Conservation (phyloP, 2,797 vertebrate genomes). For the Sorex maritimensis region DNA sequence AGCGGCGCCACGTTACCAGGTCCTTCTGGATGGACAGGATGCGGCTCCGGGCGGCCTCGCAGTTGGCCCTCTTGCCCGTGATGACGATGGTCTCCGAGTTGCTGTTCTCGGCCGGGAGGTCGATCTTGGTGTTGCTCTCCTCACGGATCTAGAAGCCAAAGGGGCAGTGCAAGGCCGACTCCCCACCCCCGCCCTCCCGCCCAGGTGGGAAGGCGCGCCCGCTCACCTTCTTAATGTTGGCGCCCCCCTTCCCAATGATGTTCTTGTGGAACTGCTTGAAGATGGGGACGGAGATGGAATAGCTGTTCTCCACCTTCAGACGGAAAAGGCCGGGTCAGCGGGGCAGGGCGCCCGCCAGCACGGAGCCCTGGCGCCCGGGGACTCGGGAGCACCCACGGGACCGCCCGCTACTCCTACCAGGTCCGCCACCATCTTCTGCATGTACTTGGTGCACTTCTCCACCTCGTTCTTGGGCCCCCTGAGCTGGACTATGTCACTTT, state of each 20-base stretch:
- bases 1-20: constrained; percentile 90
- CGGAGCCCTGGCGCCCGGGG: too few species aligned
- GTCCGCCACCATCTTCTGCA: constrained; percentile 98
- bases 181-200: neutral
- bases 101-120: constrained; percentile 99
- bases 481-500: constrained; percentile 98
- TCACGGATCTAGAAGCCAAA: constrained; percentile 95
- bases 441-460: constrained; percentile 98
- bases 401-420: constrained; percentile 89
- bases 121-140: constrained; percentile 99
- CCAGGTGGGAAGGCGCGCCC: neutral
- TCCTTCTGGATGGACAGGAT: constrained; percentile 99
- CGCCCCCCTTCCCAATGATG: constrained; percentile 99
- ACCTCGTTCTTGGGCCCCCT: constrained; percentile 98
- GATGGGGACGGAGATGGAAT: constrained; percentile 98
- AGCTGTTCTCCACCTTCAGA: constrained; percentile 97
- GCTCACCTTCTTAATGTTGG: constrained; percentile 98
- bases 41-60: constrained; percentile 95
- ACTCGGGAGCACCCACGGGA: too few species aligned
- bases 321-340: neutral
- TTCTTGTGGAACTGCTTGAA: constrained; percentile 99
- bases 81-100: constrained; percentile 99
- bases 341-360: too few species aligned
- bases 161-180: neutral
- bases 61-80: constrained; percentile 98